These are phyloP conservation scores for Hippoglossus hippoglossus DNA, from an alignment of 2,797 vertebrate genomes.

Conservation along the genomic window DNA sequence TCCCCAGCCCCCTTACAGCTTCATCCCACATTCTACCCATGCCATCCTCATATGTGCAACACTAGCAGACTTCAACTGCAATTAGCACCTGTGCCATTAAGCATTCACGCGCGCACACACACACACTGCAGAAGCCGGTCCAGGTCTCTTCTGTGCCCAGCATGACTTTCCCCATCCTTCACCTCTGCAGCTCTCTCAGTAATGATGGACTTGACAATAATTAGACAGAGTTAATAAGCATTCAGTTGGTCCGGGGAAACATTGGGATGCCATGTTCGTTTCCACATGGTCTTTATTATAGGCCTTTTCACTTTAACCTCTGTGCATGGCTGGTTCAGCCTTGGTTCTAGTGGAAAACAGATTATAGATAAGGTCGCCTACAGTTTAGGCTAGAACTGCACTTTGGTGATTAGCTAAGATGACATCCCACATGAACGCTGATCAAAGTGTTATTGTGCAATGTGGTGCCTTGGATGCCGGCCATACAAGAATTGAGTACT, in stretches of 20 bases:
- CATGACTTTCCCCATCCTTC: constrained; percentile 42
- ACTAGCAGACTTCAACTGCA: constrained; percentile 65
- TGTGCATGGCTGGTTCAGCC: constrained; percentile 17
- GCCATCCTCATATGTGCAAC: constrained; percentile 48
- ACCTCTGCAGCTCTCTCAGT: constrained; percentile 46
- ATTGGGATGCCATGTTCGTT: constrained; percentile 30
- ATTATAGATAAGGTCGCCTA: constrained; percentile 2
- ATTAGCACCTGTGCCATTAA: constrained; percentile 67
- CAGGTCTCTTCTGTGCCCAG: constrained; percentile 31
- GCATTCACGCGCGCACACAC: constrained; percentile 18
- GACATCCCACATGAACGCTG: constrained; percentile 34
- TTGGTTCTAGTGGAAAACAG: constrained; percentile 21
- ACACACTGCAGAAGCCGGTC: constrained; percentile 14
- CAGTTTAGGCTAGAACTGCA: constrained; percentile 16
- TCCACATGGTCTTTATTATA: constrained; percentile 37
- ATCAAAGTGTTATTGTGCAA: constrained; percentile 51
- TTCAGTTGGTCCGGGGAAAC: constrained; percentile 35
- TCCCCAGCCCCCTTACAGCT: constrained; percentile 62
- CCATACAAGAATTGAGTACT: constrained; percentile 41
- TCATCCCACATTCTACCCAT: constrained; percentile 67
- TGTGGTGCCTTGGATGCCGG: constrained; percentile 21
- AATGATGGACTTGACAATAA: constrained; percentile 70
- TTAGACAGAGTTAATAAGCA: constrained; percentile 65
- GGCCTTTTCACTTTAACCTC: constrained; percentile 28
- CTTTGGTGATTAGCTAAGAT: constrained; percentile 34